phyloP scores from a whole-genome alignment of 1,140 invertebrate genomes.

The Alviniconcha marisindica region DNA sequence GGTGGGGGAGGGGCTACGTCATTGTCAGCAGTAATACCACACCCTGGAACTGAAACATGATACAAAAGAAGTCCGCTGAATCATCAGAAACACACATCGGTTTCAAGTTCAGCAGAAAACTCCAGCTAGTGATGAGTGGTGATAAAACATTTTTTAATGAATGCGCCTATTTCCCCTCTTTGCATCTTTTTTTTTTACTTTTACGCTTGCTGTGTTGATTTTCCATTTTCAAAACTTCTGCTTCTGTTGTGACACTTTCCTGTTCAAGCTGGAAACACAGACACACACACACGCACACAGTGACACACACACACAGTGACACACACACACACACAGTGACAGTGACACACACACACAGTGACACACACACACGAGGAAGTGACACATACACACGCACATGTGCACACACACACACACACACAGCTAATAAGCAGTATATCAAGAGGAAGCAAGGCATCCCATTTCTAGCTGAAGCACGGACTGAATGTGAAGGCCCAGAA shows the following conservation, averaged over 20 bases:
- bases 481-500: too few relatives aligned
- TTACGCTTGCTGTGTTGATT: background rate
- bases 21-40: too few relatives aligned
- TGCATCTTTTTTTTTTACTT: background rate
- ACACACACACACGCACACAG: background rate
- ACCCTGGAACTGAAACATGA: too few relatives aligned
- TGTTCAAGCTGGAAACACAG: background rate
- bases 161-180: background rate
- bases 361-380: background rate
- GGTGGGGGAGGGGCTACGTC: too few relatives aligned
- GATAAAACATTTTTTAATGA: too few relatives aligned
- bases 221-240: too few relatives aligned
- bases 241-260: too few relatives aligned
- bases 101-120: too few relatives aligned
- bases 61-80: too few relatives aligned
- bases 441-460: background rate
- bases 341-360: background rate
- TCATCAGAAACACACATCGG: background rate
- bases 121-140: too few relatives aligned
- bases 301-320: background rate
- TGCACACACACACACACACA: conserved; percentile 24
- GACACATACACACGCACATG: background rate
- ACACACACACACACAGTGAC: conserved; percentile 2
- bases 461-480: too few relatives aligned
- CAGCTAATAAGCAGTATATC: background rate